phyloP scores from a whole-genome alignment of 2,888 invertebrate species.

The Girardia tigrina region DNA sequence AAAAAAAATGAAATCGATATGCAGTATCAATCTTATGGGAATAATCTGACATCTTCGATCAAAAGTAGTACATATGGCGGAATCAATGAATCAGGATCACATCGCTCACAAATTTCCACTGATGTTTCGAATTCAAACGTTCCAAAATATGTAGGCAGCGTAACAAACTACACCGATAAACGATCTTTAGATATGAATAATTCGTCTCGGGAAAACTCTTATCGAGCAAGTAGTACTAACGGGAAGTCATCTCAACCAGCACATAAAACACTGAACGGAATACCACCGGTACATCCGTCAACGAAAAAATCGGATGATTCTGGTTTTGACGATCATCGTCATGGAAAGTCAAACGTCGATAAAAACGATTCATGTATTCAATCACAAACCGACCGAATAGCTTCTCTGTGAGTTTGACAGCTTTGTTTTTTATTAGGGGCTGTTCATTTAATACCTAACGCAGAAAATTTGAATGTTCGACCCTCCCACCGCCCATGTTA shows the following conservation, averaged over 20 bases:
- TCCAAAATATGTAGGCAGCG: not conserved
- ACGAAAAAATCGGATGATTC: not conserved
- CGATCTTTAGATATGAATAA: not conserved
- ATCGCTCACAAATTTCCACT: not conserved
- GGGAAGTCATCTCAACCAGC: not conserved
- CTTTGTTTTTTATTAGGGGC: too few species aligned
- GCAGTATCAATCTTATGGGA: not conserved
- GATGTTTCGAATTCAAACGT: not conserved
- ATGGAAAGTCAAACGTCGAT: not conserved
- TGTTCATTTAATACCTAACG: too few species aligned
- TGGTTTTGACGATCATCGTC: not conserved
- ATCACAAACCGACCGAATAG: not conserved
- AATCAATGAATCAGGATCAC: not conserved
- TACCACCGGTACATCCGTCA: not conserved
- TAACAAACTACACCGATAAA: not conserved
- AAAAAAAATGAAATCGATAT: not conserved
- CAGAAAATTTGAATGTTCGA: too few species aligned
- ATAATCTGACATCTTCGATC: too few species aligned
- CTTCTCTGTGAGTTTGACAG: slow-evolving; percentile 1
- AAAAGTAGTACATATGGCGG: too few species aligned
- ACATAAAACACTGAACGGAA: not conserved
- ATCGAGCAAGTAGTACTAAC: not conserved
- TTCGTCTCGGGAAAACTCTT: not conserved
- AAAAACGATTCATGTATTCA: not conserved
- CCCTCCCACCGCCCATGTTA: too few species aligned